A percentile compares a stretch with the other conserved stretches of the same genome.
Evolutionary conservation across 2,888 invertebrate genomes (phyloP).

Genomic region (Creontiades dilutus): DNA sequence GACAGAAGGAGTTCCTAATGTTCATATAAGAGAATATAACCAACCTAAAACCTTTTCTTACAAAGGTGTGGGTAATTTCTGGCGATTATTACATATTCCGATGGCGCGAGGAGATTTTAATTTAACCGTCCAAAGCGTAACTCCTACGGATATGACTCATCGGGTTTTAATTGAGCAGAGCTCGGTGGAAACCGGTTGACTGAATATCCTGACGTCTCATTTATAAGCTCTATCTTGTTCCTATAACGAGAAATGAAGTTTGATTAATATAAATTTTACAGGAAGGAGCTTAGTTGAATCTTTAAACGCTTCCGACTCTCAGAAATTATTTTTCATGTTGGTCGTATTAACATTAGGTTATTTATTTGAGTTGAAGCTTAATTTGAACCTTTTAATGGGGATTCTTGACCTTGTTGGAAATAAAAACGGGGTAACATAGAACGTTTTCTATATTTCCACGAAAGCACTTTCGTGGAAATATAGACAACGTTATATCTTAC

Average conservation of each 20-base stretch:
- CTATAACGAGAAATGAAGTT: neutral
- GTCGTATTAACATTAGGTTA: no score
- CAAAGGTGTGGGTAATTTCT: neutral
- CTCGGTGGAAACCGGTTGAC: neutral
- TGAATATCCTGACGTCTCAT: neutral
- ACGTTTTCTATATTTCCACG: no score
- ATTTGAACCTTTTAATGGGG: no score
- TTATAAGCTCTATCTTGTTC: neutral
- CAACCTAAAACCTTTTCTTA: no score
- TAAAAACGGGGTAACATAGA: no score
- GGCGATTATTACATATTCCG: conserved; percentile 9
- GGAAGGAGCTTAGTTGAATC: neutral
- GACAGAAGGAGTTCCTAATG: no score
- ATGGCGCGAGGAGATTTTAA: neutral
- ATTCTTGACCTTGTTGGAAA: no score
- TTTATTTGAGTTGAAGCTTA: no score
- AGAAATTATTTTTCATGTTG: neutral
- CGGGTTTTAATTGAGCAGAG: conserved; percentile 15
- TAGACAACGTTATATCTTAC: no score
- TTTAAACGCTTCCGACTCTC: neutral
- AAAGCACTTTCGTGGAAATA: no score
- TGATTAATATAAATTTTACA: neutral
- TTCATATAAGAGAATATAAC: no score
- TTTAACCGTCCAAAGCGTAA: neutral
- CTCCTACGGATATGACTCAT: conserved; percentile 15